These are phyloP conservation scores for Geococcyx californianus DNA, from an alignment of 2,113 vertebrate genomes.

Conservation along the genomic window DNA sequence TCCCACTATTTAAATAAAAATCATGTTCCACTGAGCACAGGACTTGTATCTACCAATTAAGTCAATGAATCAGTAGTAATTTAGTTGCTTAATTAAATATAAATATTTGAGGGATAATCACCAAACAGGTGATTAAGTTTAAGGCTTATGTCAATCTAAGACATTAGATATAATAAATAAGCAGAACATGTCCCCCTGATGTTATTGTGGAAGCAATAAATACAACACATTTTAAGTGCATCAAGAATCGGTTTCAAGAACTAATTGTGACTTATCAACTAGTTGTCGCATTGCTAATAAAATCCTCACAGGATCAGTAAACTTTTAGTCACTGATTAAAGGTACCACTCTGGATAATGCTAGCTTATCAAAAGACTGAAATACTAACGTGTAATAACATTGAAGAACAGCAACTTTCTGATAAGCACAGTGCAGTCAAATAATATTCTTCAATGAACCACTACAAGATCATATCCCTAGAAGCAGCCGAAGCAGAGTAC, in stretches of 20 bases:
- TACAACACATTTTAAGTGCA: neutral
- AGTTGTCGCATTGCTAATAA: neutral
- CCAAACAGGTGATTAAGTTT: neutral
- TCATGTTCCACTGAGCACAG: neutral
- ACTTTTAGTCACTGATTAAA: neutral
- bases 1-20: neutral
- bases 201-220: neutral
- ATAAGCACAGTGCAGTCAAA: neutral
- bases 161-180: neutral
- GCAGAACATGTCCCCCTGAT: neutral
- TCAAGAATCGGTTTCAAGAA: neutral
- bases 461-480: neutral
- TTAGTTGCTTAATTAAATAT: constrained; percentile 22
- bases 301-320: neutral
- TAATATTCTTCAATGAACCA: neutral
- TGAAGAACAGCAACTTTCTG: neutral
- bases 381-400: neutral
- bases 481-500: neutral
- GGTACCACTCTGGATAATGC: neutral
- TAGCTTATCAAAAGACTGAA: neutral
- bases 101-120: neutral
- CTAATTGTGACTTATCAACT: neutral
- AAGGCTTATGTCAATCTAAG: neutral
- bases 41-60: neutral
- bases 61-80: neutral